Evolutionary conservation across 2,797 vertebrate species (phyloP), one percentile per base, ranked within the genome.

Genomic region (Neosilurus hyrtlii): DNA sequence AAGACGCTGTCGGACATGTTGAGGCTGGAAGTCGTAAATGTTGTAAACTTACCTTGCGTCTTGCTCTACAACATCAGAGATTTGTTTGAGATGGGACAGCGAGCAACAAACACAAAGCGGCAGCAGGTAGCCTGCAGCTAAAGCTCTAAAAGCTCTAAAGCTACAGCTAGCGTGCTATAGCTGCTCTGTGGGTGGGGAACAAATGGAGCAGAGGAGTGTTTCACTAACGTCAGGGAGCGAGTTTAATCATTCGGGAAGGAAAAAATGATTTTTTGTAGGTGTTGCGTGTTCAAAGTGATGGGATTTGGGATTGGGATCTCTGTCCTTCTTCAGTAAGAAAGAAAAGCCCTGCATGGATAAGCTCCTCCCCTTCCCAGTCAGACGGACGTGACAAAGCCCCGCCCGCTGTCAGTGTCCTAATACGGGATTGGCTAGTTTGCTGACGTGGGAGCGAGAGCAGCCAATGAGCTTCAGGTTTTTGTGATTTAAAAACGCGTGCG

Each of bases 1-100:
- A 56, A 72, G 74, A 37, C 59, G 74, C 52, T 10, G 74, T 66
- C 22, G 57, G 72, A 30, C 16, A 22, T 9, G 68, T 12, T 20
- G 57, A 24, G 14, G 56, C 56, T 70, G 67, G 75, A 85, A 73
- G 86, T 79, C 72, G 82, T 87, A 85, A 90, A 73, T 54, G 88
- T 86, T 90, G 87, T 88, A 83, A 83, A 85, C 96, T 97, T 95
- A 97, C 96, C 96, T 97, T 93, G 78, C 89, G 91, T 90, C 91
- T 89, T 87, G 93, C 92, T 93, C 93, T 97, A 98, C 96, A 97
- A 95, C 97, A 98, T 99, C 95, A 93, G 94, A 93, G 94, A 92
- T 93, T 90, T 93, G 92, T 94, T 94, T 94, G 92, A 87, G 88
- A 93, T 89, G 83, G 91, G 89, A 88, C 92, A 93, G 94, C 94